phyloP scores from a whole-genome alignment of 1,140 invertebrate genomes.

The Penaeus chinensis region DNA sequence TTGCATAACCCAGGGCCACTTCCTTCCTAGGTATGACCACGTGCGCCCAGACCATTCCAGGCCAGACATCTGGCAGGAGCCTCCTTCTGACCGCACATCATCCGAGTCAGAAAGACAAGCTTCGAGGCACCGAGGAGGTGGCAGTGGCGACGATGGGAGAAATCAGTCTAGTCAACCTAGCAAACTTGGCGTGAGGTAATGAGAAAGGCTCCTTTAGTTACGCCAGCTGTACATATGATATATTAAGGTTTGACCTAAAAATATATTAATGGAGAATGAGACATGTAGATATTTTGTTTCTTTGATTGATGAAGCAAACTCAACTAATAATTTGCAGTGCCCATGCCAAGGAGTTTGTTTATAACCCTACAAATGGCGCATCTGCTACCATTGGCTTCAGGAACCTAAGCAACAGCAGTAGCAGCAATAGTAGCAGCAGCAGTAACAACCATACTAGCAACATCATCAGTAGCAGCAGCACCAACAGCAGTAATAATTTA shows the following conservation, averaged over 20 bases:
- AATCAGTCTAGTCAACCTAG: slow-evolving; percentile 53
- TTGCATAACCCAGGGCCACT: neutral
- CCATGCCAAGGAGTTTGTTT: slow-evolving; percentile 31
- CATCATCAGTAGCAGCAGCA: slow-evolving; percentile 14
- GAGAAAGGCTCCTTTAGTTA: neutral
- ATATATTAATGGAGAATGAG: neutral
- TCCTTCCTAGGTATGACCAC: slow-evolving; percentile 45
- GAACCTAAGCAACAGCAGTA: slow-evolving; percentile 4
- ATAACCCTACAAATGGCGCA: slow-evolving; percentile 16
- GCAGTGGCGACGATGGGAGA: slow-evolving; percentile 4
- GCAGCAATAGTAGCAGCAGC: slow-evolving; percentile 11
- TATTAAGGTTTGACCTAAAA: neutral
- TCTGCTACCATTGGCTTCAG: slow-evolving; percentile 22
- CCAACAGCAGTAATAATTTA: slow-evolving; percentile 30
- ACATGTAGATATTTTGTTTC: too few species aligned
- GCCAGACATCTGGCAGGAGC: slow-evolving; percentile 20
- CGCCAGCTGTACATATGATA: neutral
- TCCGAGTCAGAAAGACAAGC: neutral
- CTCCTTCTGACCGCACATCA: neutral
- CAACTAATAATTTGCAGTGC: slow-evolving; percentile 15
- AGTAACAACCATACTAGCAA: neutral
- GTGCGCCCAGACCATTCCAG: slow-evolving; percentile 22
- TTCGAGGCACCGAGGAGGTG: neutral
- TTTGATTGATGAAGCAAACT: neutral
- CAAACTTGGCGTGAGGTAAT: slow-evolving; percentile 30